These are phyloP conservation scores for Phymanthus crucifer DNA, from an alignment of 92 coral and sea anemone species.

Conservation along the genomic window DNA sequence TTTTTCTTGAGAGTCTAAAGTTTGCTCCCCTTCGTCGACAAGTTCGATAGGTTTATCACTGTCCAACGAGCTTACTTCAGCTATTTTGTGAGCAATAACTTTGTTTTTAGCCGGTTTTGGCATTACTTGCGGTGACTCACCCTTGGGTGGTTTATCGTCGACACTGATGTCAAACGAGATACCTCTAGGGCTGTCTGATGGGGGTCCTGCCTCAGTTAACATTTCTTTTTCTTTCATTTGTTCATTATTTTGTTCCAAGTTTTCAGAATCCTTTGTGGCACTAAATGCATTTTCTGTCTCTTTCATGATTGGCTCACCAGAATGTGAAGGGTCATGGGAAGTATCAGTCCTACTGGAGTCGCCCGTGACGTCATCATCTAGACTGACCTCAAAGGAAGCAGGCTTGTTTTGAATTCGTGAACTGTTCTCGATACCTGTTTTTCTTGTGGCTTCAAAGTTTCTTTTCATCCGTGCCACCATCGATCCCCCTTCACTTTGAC, in stretches of 20 bases:
- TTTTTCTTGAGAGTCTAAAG: not conserved
- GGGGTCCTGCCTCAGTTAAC: not conserved
- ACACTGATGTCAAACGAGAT: slow-evolving; percentile 49
- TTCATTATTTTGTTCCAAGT: not conserved
- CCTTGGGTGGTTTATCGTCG: slow-evolving; percentile 45
- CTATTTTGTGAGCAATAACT: not conserved
- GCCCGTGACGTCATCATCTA: slow-evolving; percentile 19
- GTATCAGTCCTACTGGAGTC: not conserved
- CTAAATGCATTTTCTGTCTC: not conserved
- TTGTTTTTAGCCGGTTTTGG: not conserved
- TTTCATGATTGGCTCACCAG: not conserved
- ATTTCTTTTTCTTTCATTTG: not conserved
- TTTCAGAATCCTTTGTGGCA: no score
- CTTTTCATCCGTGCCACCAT: slow-evolving; percentile 15
- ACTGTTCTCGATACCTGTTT: not conserved
- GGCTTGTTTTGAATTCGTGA: slow-evolving; percentile 13
- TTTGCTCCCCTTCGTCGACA: not conserved
- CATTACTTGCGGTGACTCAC: slow-evolving; percentile 11
- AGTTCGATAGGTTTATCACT: not conserved
- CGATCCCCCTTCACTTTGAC: not conserved
- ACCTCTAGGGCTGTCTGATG: not conserved
- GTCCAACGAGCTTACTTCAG: not conserved
- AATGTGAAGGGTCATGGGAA: not conserved
- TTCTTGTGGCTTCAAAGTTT: not conserved
- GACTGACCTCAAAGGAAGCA: slow-evolving; percentile 46